These are phyloP conservation scores for Dolichopus griseipennis DNA, from an alignment of 2,888 invertebrate genomes.

Conservation along the genomic window DNA sequence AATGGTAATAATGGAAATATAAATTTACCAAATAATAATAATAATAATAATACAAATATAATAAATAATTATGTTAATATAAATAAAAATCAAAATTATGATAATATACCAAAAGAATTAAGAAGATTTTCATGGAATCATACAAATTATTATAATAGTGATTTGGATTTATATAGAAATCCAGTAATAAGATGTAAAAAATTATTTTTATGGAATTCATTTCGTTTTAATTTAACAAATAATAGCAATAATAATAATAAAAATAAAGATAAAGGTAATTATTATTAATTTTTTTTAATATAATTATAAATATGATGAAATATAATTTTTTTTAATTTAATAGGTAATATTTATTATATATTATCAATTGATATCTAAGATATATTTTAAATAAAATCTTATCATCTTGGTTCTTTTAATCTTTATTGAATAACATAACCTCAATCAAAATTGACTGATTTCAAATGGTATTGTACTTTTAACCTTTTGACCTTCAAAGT, in stretches of 20 bases:
- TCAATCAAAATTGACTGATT: too few relatives aligned
- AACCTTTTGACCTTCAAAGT: too few relatives aligned
- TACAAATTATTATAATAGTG: slow-evolving; percentile 30
- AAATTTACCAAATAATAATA: background rate
- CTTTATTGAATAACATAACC: too few relatives aligned
- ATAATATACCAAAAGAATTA: slow-evolving; percentile 7
- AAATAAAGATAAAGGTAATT: slow-evolving; percentile 30
- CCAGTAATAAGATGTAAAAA: slow-evolving; percentile 33
- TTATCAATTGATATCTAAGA: too few relatives aligned
- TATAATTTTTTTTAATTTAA: too few relatives aligned
- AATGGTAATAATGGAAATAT: background rate
- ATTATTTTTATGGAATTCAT: slow-evolving; percentile 41
- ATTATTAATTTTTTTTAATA: background rate
- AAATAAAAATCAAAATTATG: slow-evolving; percentile 9
- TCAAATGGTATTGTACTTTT: too few relatives aligned
- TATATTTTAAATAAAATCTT: too few relatives aligned
- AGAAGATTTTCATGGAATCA: slow-evolving; percentile 10
- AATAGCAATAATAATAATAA: slow-evolving; percentile 26
- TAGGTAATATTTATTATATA: too few relatives aligned
- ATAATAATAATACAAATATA: background rate
- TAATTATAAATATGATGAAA: too few relatives aligned
- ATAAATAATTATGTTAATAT: slow-evolving; percentile 10
- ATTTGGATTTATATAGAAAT: slow-evolving; percentile 36
- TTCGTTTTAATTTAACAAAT: slow-evolving; percentile 26
- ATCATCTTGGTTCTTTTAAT: too few relatives aligned